phyloP scores from a whole-genome alignment of 92 coral and sea anemone genomes.

The Porites divaricata region DNA sequence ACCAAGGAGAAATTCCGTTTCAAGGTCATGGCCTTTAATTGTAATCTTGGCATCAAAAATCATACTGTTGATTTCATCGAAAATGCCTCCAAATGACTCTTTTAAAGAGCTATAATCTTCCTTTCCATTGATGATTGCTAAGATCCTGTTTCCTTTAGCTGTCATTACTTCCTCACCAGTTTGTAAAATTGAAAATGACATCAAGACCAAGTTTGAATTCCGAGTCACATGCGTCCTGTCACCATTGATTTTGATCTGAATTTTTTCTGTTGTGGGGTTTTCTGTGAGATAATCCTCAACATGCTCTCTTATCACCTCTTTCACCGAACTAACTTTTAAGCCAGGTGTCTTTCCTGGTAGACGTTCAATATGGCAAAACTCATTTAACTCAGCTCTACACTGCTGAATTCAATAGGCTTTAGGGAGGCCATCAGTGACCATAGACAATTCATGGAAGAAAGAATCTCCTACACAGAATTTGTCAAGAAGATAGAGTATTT shows the following conservation, averaged over 20 bases:
- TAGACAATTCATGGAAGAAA: conserved; percentile 51
- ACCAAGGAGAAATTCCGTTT: conserved; percentile 41
- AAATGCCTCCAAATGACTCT: conserved; percentile 45
- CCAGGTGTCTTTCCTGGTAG: conserved; percentile 32
- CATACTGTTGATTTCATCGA: conserved; percentile 44
- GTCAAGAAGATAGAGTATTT: conserved; percentile 35
- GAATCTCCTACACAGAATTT: conserved; percentile 63
- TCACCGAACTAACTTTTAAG: neutral
- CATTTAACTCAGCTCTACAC: conserved; percentile 22
- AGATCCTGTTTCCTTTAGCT: conserved; percentile 44
- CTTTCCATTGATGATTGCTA: conserved; percentile 54
- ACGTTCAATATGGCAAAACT: conserved; percentile 42
- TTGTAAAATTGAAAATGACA: conserved; percentile 43
- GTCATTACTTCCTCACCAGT: neutral
- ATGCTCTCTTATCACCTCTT: conserved; percentile 20
- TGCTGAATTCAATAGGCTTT: neutral
- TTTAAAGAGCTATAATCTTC: conserved; percentile 45
- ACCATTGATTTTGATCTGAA: conserved; percentile 59
- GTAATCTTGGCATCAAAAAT: conserved; percentile 30
- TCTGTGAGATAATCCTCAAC: conserved; percentile 12
- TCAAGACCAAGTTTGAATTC: conserved; percentile 43
- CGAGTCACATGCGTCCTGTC: conserved; percentile 58
- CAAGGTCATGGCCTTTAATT: neutral
- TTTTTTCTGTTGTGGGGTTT: conserved; percentile 29
- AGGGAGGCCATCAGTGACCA: neutral